Conservation (phyloP, 2,797 vertebrate species). For the Oryzias dopingdopingensis region DNA sequence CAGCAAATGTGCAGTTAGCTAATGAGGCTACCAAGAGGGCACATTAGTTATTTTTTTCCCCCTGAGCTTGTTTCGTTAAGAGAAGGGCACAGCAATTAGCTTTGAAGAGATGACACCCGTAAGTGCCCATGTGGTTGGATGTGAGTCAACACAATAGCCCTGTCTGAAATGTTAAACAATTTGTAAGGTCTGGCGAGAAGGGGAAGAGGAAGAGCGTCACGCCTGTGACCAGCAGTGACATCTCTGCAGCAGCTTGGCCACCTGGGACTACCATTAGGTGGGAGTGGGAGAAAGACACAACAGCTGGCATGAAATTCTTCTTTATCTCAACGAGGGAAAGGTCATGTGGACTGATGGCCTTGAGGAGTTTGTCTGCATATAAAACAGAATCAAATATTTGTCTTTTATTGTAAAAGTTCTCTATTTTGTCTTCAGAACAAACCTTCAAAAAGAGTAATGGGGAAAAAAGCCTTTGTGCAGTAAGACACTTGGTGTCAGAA, state of each 20-base stretch:
- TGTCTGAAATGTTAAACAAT: slow-evolving; percentile 74
- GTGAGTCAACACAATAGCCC: slow-evolving; percentile 52
- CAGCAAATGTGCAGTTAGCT: slow-evolving; percentile 67
- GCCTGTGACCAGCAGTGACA: slow-evolving; percentile 43
- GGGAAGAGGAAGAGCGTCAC: slow-evolving; percentile 21
- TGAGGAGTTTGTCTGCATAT: slow-evolving; percentile 37
- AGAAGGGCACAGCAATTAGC: slow-evolving; percentile 82
- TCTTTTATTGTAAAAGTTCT: slow-evolving; percentile 10
- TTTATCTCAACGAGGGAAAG: slow-evolving; percentile 30
- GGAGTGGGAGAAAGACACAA: slow-evolving; percentile 22
- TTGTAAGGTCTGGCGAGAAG: slow-evolving; percentile 43
- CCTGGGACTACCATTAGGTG: slow-evolving; percentile 46
- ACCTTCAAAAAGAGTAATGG: no score
- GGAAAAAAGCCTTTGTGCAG: no score
- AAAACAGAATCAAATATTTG: slow-evolving; percentile 23
- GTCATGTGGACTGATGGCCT: slow-evolving; percentile 30
- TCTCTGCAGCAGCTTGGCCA: slow-evolving; percentile 42
- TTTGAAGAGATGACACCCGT: slow-evolving; percentile 73
- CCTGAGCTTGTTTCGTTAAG: slow-evolving; percentile 76
- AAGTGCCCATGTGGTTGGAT: slow-evolving; percentile 59
- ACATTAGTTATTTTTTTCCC: slow-evolving; percentile 76
- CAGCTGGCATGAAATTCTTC: slow-evolving; percentile 28
- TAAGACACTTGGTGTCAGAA: no score
- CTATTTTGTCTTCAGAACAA: background rate
- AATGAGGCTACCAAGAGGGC: slow-evolving; percentile 76